phyloP scores from a whole-genome alignment of 2,797 vertebrate species.

The Chelon labrosus region DNA sequence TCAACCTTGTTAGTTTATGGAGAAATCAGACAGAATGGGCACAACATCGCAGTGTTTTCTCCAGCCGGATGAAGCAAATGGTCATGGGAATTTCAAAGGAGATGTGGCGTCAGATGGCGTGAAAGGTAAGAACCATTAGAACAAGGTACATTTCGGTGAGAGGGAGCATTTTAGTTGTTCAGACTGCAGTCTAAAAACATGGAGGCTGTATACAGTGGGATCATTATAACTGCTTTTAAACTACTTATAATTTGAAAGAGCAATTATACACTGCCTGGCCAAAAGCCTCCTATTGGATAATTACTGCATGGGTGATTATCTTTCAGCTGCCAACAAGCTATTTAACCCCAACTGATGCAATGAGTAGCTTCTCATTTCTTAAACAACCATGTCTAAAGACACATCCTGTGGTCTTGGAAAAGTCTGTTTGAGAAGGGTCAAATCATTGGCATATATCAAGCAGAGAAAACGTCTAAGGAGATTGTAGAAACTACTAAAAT shows the following conservation, averaged over 20 bases:
- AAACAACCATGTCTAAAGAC: no score
- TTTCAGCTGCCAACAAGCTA: no score
- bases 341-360: no score
- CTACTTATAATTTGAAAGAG: neutral
- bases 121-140: slow-evolving; percentile 27
- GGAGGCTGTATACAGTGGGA: neutral
- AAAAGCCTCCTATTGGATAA: no score
- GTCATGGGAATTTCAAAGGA: slow-evolving; percentile 29
- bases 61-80: slow-evolving; percentile 21
- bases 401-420: no score
- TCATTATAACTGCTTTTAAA: neutral
- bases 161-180: neutral
- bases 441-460: no score
- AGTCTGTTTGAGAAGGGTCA: no score
- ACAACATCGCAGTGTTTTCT: neutral
- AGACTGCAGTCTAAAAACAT: neutral
- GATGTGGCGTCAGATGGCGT: neutral
- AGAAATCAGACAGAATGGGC: neutral
- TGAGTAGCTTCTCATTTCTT: no score
- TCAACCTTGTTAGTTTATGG: neutral
- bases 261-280: neutral
- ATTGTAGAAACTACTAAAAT: no score
- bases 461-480: no score
- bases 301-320: no score
- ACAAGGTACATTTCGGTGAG: neutral